A percentile compares a stretch with the other conserved stretches of the same genome.
Evolutionary conservation across 2,797 vertebrate species (phyloP).

Genomic region (Spinus olivaceus): DNA sequence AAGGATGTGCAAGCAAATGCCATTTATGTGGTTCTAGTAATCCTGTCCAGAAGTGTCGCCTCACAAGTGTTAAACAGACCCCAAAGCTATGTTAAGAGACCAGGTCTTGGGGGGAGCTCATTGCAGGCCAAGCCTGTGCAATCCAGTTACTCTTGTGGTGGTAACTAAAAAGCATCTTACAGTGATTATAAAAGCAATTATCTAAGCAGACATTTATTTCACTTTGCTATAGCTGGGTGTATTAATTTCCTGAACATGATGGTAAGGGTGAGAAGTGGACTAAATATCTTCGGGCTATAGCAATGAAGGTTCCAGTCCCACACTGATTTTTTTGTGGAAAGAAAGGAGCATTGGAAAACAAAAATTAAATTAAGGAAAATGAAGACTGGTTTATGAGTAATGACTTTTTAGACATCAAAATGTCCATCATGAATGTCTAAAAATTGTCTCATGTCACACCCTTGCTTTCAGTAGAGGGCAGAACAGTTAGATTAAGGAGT

Average conservation of each 20-base stretch:
- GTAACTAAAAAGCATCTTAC: not conserved
- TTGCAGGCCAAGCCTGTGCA: not conserved
- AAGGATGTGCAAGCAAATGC: not conserved
- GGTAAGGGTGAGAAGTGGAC: not conserved
- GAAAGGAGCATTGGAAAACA: not conserved
- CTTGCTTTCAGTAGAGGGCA: not conserved
- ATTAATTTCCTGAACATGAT: not conserved
- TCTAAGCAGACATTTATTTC: not conserved
- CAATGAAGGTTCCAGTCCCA: not conserved
- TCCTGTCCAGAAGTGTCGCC: not conserved
- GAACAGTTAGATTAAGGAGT: not conserved
- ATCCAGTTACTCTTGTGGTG: not conserved
- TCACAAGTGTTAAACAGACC: not conserved
- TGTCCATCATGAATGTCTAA: not conserved
- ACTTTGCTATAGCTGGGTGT: not conserved
- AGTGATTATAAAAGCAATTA: not conserved
- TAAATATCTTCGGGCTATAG: not conserved
- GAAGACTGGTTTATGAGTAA: not conserved
- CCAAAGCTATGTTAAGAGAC: not conserved
- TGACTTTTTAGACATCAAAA: not conserved
- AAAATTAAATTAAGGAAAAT: not conserved
- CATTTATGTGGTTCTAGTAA: not conserved
- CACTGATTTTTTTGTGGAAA: not conserved
- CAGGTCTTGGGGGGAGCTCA: not conserved
- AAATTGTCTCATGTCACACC: not conserved